phyloP scores from a whole-genome alignment of 2,113 vertebrate genomes.

The Rhinolophus sinicus region DNA sequence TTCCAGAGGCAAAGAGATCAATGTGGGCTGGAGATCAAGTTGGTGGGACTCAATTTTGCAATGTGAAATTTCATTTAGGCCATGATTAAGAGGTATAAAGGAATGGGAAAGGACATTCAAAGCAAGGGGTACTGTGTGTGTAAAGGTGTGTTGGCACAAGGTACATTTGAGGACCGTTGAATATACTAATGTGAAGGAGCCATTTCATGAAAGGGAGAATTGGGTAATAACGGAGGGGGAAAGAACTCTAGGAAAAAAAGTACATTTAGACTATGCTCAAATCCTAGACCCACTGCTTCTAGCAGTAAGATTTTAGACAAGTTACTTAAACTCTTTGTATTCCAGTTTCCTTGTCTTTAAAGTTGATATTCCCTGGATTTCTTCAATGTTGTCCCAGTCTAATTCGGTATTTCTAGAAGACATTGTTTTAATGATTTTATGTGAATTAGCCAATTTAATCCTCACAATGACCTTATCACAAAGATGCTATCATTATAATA shows the following conservation, averaged over 20 bases:
- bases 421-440: not conserved
- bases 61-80: constrained; percentile 22
- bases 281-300: not conserved
- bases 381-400: not conserved
- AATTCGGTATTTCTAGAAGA: not conserved
- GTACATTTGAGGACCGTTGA: not conserved
- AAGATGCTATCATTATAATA: constrained; percentile 1
- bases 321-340: constrained; percentile 26
- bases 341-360: constrained; percentile 13
- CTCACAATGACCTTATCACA: constrained; percentile 7
- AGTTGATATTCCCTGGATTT: not conserved
- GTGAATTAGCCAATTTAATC: not conserved
- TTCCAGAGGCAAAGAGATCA: not conserved
- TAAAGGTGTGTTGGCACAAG: not conserved
- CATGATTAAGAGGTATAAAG: not conserved
- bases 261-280: not conserved
- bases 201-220: not conserved
- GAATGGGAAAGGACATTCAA: not conserved
- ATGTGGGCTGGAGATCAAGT: not conserved
- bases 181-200: not conserved
- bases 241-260: not conserved
- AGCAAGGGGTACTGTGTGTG: not conserved
- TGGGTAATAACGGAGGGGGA: not conserved
- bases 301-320: not conserved
- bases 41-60: not conserved